Conservation (phyloP, 2,888 invertebrate species). For the Drosophila cracens region DNA sequence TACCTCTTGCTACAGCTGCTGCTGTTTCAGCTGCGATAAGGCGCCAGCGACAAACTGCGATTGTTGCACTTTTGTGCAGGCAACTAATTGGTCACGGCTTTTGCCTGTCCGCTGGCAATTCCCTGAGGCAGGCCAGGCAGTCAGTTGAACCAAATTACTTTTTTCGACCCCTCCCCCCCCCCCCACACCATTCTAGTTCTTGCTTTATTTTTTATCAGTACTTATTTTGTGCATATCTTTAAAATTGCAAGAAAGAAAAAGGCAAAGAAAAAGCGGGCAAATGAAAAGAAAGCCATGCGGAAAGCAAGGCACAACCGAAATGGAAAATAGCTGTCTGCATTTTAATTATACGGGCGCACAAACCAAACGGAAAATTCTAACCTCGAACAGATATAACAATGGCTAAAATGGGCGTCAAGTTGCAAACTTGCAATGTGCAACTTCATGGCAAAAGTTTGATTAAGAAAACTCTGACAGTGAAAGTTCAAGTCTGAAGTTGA, state of each 20-base stretch:
- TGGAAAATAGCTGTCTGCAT: slow-evolving; percentile 70
- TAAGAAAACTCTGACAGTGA: slow-evolving; percentile 62
- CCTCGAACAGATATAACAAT: slow-evolving; percentile 55
- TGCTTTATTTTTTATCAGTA: slow-evolving; percentile 46
- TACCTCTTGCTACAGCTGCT: not conserved
- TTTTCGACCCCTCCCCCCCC: slow-evolving; percentile 5
- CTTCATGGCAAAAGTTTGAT: slow-evolving; percentile 77
- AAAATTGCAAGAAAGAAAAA: slow-evolving; percentile 61
- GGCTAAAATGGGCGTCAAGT: slow-evolving; percentile 39
- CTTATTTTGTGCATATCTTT: slow-evolving; percentile 71
- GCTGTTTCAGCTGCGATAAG: slow-evolving; percentile 34
- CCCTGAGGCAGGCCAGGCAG: slow-evolving; percentile 17
- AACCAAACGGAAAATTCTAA: slow-evolving; percentile 62
- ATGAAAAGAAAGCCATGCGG: slow-evolving; percentile 43
- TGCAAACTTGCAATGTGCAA: slow-evolving; percentile 37
- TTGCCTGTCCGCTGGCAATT: slow-evolving; percentile 9
- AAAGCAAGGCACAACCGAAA: slow-evolving; percentile 40
- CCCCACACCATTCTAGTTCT: not conserved
- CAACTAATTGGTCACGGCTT: slow-evolving; percentile 68
- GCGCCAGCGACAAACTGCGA: slow-evolving; percentile 18
- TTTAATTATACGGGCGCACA: slow-evolving; percentile 72
- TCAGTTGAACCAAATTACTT: slow-evolving; percentile 76
- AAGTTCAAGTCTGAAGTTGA: slow-evolving; percentile 57
- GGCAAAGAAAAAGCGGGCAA: slow-evolving; percentile 5
- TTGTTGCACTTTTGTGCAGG: slow-evolving; percentile 36